Evolutionary conservation across 2,888 invertebrate genomes (phyloP).

Genomic region (Philereme transversata): DNA sequence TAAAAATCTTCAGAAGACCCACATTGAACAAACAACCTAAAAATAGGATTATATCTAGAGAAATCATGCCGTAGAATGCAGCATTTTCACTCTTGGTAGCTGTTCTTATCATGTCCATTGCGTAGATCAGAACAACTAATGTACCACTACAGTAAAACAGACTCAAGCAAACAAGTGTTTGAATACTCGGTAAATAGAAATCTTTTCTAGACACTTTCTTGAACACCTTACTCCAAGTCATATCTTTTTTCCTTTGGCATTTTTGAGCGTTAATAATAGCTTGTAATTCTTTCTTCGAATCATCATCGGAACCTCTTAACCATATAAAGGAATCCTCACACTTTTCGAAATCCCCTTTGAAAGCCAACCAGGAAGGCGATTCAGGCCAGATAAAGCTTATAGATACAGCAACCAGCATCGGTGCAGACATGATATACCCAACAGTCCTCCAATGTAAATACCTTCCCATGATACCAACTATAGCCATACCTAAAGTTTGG

Average conservation of each 20-base stretch:
- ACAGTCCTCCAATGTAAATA: conserved; percentile 31
- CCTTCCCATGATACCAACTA: conserved; percentile 12
- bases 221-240: conserved; percentile 1
- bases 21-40: conserved; percentile 6
- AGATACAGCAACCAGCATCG: conserved; percentile 21
- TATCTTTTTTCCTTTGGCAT: neutral
- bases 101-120: conserved; percentile 24
- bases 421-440: conserved; percentile 23
- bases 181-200: conserved; percentile 35
- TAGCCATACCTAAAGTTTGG: conserved; percentile 23
- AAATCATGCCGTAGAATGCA: conserved; percentile 22
- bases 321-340: conserved; percentile 33
- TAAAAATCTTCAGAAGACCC: conserved; percentile 15
- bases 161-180: conserved; percentile 25
- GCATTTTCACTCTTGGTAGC: conserved; percentile 19
- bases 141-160: conserved; percentile 36
- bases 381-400: conserved; percentile 34
- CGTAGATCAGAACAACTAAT: conserved; percentile 25
- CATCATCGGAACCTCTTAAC: conserved; percentile 33
- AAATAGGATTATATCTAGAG: conserved; percentile 17
- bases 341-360: conserved; percentile 30
- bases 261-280: conserved; percentile 21
- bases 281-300: conserved; percentile 28
- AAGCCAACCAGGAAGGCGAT: conserved; percentile 38
- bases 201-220: conserved; percentile 22